phyloP scores from a whole-genome alignment of 2,888 invertebrate species.

The Drosophila rubida region DNA sequence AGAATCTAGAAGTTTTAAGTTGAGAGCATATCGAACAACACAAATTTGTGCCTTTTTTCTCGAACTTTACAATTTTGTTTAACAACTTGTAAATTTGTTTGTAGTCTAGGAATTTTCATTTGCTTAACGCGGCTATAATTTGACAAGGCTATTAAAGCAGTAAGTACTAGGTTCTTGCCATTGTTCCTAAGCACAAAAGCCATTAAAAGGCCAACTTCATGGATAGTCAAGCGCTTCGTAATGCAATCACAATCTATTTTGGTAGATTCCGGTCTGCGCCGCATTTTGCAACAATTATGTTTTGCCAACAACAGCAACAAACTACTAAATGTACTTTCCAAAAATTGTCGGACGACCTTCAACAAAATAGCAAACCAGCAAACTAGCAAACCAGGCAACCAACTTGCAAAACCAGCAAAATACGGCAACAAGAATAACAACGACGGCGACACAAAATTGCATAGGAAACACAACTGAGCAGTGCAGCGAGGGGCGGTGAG shows the following conservation, averaged over 20 bases:
- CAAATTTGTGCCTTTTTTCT: no score
- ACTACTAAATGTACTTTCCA: constrained; percentile 75
- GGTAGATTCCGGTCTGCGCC: constrained; percentile 32
- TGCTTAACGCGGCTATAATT: background rate
- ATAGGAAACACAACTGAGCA: constrained; percentile 57
- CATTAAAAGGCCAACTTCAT: constrained; percentile 28
- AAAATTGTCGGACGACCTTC: constrained; percentile 70
- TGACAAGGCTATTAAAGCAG: background rate
- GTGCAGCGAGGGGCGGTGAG: background rate
- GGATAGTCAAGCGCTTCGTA: constrained; percentile 28
- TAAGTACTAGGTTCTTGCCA: background rate
- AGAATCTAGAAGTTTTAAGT: no score
- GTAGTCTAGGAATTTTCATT: no score
- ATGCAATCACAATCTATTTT: constrained; percentile 55
- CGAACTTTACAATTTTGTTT: no score
- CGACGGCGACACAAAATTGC: constrained; percentile 51
- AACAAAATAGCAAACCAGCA: constrained; percentile 30
- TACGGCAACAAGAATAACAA: constrained; percentile 26
- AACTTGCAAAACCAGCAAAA: constrained; percentile 58
- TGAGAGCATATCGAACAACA: no score
- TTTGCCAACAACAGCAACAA: constrained; percentile 50
- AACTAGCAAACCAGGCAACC: constrained; percentile 24
- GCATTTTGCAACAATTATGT: constrained; percentile 73
- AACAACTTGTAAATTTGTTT: no score
- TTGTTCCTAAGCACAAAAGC: constrained; percentile 1